phyloP scores from a whole-genome alignment of 2,113 vertebrate genomes.

The Syngnathoides biaculeatus region DNA sequence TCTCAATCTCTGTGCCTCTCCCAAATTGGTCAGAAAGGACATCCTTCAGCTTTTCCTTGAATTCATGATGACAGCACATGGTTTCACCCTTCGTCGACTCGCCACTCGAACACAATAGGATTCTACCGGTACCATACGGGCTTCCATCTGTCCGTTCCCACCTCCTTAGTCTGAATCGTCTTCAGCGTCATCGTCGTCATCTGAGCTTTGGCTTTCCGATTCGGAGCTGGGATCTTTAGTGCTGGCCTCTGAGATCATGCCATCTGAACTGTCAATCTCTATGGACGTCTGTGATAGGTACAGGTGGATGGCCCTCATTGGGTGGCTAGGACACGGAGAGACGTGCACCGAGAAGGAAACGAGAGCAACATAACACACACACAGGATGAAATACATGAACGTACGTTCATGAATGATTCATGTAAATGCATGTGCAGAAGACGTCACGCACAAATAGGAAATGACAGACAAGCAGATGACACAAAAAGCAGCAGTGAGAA shows the following conservation, averaged over 20 bases:
- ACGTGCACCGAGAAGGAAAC: constrained; percentile 13
- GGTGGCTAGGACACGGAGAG: constrained; percentile 40
- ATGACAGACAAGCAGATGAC: constrained; percentile 28
- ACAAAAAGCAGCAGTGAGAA: constrained; percentile 38
- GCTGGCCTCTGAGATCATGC: constrained; percentile 64
- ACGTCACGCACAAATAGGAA: constrained; percentile 5
- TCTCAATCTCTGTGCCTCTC: constrained; percentile 9
- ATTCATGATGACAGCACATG: neutral
- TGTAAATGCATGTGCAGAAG: constrained; percentile 17
- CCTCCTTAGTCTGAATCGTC: constrained; percentile 34
- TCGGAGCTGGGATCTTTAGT: constrained; percentile 54
- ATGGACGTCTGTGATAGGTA: constrained; percentile 48
- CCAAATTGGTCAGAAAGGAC: constrained; percentile 6
- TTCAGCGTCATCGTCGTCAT: constrained; percentile 20
- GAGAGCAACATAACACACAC: constrained; percentile 16
- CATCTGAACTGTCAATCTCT: constrained; percentile 66
- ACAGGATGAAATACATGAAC: constrained; percentile 20
- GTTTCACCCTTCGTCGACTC: neutral
- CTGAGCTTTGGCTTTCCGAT: constrained; percentile 33
- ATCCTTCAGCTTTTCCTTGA: constrained; percentile 17
- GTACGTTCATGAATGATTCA: constrained; percentile 41
- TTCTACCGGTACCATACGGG: constrained; percentile 5
- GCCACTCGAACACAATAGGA: neutral
- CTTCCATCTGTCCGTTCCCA: constrained; percentile 4
- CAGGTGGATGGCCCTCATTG: constrained; percentile 49